Evolutionary conservation across 2,797 vertebrate genomes (phyloP).

Genomic region (Cottoperca gobio): DNA sequence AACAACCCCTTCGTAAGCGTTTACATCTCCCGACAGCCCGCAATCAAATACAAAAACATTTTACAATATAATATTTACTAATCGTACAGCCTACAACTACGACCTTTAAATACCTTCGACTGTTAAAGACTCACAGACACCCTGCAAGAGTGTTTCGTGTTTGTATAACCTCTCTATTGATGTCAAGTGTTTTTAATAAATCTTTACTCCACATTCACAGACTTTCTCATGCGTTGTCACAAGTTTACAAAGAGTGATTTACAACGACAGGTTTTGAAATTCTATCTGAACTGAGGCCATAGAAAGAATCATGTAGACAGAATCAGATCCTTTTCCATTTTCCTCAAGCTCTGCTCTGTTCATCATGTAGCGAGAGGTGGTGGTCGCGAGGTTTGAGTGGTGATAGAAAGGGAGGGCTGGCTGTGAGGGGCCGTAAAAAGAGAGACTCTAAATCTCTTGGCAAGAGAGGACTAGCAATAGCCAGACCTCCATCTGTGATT

Average conservation of each 20-base stretch:
- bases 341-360: conserved; percentile 11
- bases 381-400: conserved; percentile 34
- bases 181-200: not conserved
- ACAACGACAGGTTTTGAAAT: not conserved
- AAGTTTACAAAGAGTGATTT: not conserved
- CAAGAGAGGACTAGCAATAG: conserved; percentile 59
- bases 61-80: too few relatives aligned
- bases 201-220: not conserved
- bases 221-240: not conserved
- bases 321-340: conserved; percentile 4
- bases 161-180: not conserved
- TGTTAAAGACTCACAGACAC: not conserved
- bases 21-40: not conserved
- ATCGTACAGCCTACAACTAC: not conserved
- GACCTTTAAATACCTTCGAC: not conserved
- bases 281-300: not conserved
- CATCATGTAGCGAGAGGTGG: conserved; percentile 33
- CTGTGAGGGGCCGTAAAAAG: conserved; percentile 43
- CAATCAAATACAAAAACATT: not conserved
- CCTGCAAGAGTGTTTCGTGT: not conserved
- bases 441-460: conserved; percentile 60
- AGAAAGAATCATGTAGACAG: not conserved
- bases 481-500: conserved; percentile 82
- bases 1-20: not conserved
- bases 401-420: conserved; percentile 26